Conservation (phyloP, 2,113 vertebrate genomes). For the Pseudorhombus dupliciocellatus region DNA sequence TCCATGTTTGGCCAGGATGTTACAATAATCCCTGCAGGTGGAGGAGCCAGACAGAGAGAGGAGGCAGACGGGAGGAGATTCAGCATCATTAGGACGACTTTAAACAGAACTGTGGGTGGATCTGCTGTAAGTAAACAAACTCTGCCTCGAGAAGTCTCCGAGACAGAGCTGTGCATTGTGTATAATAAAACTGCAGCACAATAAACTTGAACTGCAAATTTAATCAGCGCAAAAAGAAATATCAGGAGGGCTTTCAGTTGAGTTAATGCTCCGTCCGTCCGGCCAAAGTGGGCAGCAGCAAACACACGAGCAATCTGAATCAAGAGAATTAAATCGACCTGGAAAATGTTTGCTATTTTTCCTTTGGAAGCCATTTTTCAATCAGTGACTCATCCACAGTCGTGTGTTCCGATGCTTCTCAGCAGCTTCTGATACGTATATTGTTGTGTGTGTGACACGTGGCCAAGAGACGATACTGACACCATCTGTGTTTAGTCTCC, state of each 20-base stretch:
- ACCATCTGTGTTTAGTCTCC: background rate
- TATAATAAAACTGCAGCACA: constrained; percentile 3
- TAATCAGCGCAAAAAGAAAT: constrained; percentile 24
- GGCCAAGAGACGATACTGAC: background rate
- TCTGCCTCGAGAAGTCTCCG: constrained; percentile 10
- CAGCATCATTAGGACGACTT: constrained; percentile 6
- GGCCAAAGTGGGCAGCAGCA: constrained; percentile 2
- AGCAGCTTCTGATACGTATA: background rate
- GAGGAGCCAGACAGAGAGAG: constrained; percentile 1
- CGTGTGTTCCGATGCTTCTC: background rate
- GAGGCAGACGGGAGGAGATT: background rate
- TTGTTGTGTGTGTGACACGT: background rate
- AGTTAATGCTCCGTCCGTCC: constrained; percentile 19
- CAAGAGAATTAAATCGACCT: constrained; percentile 19
- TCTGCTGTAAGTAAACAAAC: constrained; percentile 37
- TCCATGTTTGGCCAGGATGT: constrained; percentile 89
- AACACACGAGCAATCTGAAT: constrained; percentile 32
- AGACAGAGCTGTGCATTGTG: background rate
- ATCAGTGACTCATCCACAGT: background rate
- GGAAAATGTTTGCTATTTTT: background rate
- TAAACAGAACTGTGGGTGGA: constrained; percentile 21
- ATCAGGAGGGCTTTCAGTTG: constrained; percentile 34
- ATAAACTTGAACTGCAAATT: constrained; percentile 19
- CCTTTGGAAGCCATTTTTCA: background rate
- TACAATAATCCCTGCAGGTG: constrained; percentile 86